Base-by-base conservation (phyloP, 2,113 vertebrate species). In the Chinchilla lanigera region DNA sequence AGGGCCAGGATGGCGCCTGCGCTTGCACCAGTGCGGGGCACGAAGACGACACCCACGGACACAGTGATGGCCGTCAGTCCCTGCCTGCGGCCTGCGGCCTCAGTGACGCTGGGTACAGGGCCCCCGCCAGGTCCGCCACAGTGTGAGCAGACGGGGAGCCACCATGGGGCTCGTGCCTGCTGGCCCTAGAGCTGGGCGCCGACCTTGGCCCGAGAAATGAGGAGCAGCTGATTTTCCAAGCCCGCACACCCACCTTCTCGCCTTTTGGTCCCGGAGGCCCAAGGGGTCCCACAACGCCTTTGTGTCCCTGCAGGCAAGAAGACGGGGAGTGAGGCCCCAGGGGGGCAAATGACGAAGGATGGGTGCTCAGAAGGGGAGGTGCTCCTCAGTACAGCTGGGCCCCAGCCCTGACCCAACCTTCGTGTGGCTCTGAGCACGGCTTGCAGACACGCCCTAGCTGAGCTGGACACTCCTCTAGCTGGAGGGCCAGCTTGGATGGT, bases 211-310 rank as follows among this genome's bases (percentile, higher is more conserved):
- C 14, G 3, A 3, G 73, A 5, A 3, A 17, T 0, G 1, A 47
- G 26, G 56, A 16, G 16, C 33, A 11, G 44, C 41, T 65, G 50
- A 69, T 50, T 44, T 28, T 8, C 52, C 44, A 11, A 19, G 11
- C 28, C 6, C 1, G 11, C 81, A 80, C 28, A 96, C 97, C 93
- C 98, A 99, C 99, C 99, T 99, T 99, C 99, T 99, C 99, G 95
- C 99, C 99, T 99, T 99, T 99, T 95, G 99, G 98, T 98, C 99
- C 99, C 44, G 99, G 99, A 97, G 99, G 97, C 97, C 99, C 99
- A 0, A 99, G 98, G 0, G 99, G 98, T 65, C 99, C 99, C 0
- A 98, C 98, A 28, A 98, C 89, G 98, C 99, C 99, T 94, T 98
- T 98, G 78, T 99, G 99, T 73, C 99, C 99, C 99, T 99, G 96